phyloP scores from a whole-genome alignment of 1,140 invertebrate species.

The Galendromus occidentalis region DNA sequence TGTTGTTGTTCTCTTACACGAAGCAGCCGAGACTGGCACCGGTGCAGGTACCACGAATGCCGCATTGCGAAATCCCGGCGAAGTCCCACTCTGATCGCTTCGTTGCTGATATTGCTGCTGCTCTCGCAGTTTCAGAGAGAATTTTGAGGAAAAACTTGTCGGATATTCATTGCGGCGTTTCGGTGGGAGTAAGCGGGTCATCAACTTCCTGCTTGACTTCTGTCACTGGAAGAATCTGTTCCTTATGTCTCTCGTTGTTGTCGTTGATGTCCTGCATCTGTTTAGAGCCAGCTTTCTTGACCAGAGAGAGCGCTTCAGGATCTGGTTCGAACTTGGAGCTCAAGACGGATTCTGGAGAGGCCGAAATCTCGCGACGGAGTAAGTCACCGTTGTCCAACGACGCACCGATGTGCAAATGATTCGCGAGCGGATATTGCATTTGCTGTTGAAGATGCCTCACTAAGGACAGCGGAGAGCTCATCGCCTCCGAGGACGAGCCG shows the following conservation, averaged over 20 bases:
- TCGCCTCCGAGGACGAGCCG: not conserved
- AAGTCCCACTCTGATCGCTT: no score
- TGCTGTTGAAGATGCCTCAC: not conserved
- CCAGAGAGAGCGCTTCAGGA: conserved; percentile 11
- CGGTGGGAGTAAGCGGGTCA: not conserved
- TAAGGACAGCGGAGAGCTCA: not conserved
- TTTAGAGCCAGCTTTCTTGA: conserved; percentile 10
- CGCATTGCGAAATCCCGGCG: no score
- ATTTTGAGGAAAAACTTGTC: no score
- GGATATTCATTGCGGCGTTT: not conserved
- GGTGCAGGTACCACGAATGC: no score
- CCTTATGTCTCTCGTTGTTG: not conserved
- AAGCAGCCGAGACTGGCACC: no score
- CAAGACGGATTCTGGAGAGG: not conserved
- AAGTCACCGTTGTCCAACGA: not conserved
- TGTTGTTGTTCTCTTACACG: no score
- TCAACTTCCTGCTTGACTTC: not conserved
- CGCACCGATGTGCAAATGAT: not conserved
- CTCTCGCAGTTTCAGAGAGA: no score
- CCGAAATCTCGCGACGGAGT: not conserved
- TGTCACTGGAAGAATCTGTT: not conserved
- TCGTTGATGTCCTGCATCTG: conserved; percentile 2
- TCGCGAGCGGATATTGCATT: conserved; percentile 7
- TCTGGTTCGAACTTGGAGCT: conserved; percentile 10
- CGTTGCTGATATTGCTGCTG: no score